These are phyloP conservation scores for Tretioscincus oriximinensis DNA, from an alignment of 2,113 vertebrate genomes.

Conservation along the genomic window DNA sequence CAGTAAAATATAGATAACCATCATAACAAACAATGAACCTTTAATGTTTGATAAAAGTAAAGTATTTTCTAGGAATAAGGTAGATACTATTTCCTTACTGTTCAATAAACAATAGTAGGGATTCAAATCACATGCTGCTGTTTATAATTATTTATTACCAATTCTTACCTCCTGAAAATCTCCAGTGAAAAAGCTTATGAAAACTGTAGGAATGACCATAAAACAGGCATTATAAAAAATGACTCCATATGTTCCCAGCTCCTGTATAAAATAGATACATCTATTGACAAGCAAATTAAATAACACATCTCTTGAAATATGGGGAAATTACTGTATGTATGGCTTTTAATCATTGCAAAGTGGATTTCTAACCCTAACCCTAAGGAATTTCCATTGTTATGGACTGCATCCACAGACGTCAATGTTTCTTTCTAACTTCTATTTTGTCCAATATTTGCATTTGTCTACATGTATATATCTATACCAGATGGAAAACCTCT, in stretches of 20 bases:
- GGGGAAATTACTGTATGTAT: too few species aligned
- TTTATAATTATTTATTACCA: neutral
- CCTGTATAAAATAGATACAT: conserved; percentile 67
- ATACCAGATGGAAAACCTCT: too few species aligned
- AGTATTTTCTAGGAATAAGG: neutral
- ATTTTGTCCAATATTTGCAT: too few species aligned
- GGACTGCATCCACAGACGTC: too few species aligned
- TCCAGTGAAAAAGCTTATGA: conserved; percentile 81
- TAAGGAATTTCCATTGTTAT: too few species aligned
- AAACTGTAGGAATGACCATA: conserved; percentile 82
- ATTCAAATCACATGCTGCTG: neutral
- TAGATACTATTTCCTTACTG: neutral
- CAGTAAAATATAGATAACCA: too few species aligned
- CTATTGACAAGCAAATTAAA: neutral
- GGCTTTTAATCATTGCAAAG: too few species aligned
- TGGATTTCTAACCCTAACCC: too few species aligned
- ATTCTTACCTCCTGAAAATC: conserved; percentile 82
- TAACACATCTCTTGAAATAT: neutral
- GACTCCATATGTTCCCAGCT: conserved; percentile 88
- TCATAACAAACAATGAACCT: too few species aligned
- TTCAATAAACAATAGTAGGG: neutral
- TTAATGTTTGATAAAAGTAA: too few species aligned
- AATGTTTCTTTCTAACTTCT: too few species aligned
- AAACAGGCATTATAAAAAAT: conserved; percentile 93
- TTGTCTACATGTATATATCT: too few species aligned